Conservation (phyloP, 1,140 invertebrate species). For the Aphelenchoides fujianensis region DNA sequence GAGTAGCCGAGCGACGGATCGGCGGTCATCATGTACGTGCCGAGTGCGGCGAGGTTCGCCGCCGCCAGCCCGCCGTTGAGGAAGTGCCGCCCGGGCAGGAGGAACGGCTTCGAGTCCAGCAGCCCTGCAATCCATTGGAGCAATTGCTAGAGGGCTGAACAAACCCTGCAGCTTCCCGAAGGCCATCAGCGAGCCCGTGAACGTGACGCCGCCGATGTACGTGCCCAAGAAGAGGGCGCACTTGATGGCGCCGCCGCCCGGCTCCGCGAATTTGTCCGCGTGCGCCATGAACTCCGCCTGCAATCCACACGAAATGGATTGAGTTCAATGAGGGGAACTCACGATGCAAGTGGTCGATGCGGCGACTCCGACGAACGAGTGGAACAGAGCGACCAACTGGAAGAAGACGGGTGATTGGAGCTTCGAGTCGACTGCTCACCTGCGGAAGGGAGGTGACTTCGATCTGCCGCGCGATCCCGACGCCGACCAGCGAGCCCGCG, state of each 20-base stretch:
- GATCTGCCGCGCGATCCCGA: conserved; percentile 26
- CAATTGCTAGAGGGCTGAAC: too few species aligned
- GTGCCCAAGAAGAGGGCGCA: conserved; percentile 82
- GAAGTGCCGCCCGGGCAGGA: conserved; percentile 78
- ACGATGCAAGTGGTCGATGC: conserved; percentile 76
- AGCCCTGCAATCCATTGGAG: too few species aligned
- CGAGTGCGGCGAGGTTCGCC: conserved; percentile 73
- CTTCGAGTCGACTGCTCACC: too few species aligned
- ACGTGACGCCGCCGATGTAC: conserved; percentile 84
- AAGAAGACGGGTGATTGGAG: too few species aligned
- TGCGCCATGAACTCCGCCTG: conserved; percentile 76
- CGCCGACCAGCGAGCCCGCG: conserved; percentile 65
- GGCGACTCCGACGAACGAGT: conserved; percentile 81
- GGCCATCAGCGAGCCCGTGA: conserved; percentile 82
- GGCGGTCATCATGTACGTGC: conserved; percentile 70
- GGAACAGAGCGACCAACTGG: conserved; percentile 84
- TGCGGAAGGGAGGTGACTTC: conserved; percentile 80
- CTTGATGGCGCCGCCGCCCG: conserved; percentile 77
- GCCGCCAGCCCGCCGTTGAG: conserved; percentile 73
- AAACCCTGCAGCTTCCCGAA: conserved; percentile 87
- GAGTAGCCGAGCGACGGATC: conserved; percentile 69
- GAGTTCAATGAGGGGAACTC: background rate
- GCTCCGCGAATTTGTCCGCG: conserved; percentile 78
- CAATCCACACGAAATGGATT: background rate
- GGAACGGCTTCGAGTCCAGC: conserved; percentile 74